Conservation (phyloP, 1,140 invertebrate species). For the Nautilus pompilius region DNA sequence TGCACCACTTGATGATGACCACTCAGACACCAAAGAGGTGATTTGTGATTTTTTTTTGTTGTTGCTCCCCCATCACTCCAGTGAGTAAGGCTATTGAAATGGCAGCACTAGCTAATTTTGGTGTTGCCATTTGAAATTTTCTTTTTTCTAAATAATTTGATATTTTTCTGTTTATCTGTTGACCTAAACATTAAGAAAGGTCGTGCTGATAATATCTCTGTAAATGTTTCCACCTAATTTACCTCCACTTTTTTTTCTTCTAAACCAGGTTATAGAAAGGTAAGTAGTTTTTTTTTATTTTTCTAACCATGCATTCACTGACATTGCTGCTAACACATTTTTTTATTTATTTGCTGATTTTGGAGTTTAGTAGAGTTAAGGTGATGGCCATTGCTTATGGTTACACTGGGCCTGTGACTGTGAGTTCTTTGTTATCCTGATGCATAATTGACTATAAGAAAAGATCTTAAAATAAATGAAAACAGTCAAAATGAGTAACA, state of each 20-base stretch:
- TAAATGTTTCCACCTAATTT: not conserved
- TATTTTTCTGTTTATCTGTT: no score
- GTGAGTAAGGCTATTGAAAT: no score
- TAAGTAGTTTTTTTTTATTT: conserved; percentile 8
- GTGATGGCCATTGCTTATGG: not conserved
- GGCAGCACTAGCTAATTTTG: no score
- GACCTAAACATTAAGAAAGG: no score
- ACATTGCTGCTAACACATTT: not conserved
- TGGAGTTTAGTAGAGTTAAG: not conserved
- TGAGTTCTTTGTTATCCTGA: not conserved
- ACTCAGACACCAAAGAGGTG: no score
- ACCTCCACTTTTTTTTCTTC: conserved; percentile 1
- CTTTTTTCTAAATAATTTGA: no score
- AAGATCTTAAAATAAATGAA: not conserved
- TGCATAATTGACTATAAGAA: not conserved
- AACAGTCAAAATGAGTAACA: no score
- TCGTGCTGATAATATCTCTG: no score
- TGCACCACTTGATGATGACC: no score
- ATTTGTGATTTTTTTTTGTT: no score
- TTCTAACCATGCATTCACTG: not conserved
- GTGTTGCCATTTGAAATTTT: no score
- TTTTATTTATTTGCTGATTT: not conserved
- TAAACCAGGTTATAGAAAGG: conserved; percentile 10
- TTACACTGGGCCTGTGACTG: not conserved
- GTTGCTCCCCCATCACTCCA: no score